Conservation (phyloP, 1,140 invertebrate species). For the Bacillus rossius region DNA sequence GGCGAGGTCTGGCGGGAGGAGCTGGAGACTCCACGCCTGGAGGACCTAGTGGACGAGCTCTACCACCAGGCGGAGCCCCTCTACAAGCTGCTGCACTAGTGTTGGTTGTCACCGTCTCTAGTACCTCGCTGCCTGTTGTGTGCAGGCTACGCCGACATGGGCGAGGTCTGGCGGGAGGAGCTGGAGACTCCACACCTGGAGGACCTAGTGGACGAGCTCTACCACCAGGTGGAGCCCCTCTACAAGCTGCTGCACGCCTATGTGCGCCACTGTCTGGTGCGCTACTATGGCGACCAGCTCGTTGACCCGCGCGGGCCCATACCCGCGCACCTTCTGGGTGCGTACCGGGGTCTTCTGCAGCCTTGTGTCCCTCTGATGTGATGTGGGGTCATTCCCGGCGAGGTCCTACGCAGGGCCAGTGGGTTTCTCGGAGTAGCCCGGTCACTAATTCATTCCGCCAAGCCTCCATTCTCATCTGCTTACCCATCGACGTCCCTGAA, state of each 20-base stretch:
- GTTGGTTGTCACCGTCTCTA: slow-evolving; percentile 38
- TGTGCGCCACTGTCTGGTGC: slow-evolving; percentile 47
- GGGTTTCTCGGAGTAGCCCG: too few species aligned
- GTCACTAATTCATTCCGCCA: too few species aligned
- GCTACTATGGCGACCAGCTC: slow-evolving; percentile 40
- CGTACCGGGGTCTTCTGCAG: too few species aligned
- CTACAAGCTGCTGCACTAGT: slow-evolving; percentile 61
- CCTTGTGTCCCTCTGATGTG: too few species aligned
- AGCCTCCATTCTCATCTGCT: too few species aligned
- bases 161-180: slow-evolving; percentile 53
- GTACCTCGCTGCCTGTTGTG: slow-evolving; percentile 48
- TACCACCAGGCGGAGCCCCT: slow-evolving; percentile 54
- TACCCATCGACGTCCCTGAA: too few species aligned
- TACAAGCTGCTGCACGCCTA: slow-evolving; percentile 67
- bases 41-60: slow-evolving; percentile 46
- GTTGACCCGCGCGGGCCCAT: slow-evolving; percentile 49
- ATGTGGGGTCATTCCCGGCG: too few species aligned
- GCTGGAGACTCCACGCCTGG: slow-evolving; percentile 49
- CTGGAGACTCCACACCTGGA: slow-evolving; percentile 50
- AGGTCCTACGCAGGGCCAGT: too few species aligned
- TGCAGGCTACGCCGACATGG: slow-evolving; percentile 54
- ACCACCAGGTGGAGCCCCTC: slow-evolving; percentile 51
- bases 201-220: slow-evolving; percentile 47
- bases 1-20: slow-evolving; percentile 54
- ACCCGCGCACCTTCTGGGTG: slow-evolving; percentile 61